Base-by-base conservation (phyloP, 2,797 vertebrate species). In the Scolopax rusticola region DNA sequence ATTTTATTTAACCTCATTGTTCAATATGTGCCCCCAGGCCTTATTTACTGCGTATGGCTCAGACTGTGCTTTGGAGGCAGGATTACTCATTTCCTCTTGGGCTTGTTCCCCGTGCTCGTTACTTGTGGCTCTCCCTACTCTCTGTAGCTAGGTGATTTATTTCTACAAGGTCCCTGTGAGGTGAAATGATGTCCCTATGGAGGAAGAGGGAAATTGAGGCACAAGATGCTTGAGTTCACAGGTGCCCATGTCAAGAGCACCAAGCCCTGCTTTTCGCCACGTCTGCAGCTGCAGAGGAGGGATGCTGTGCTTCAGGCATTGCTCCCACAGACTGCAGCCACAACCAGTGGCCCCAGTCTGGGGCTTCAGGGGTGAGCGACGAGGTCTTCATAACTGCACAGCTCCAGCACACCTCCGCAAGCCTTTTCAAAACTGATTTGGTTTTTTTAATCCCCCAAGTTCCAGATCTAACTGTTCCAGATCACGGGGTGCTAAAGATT, bases 1-100 rank as follows among this genome's bases (percentile, higher is more conserved):
- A 88, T 96, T 96, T 94, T 75, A 69, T 90, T 91, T 91, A 90
- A 73, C 88, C n/a, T 92, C 43, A 6, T 57, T 94, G 88, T 89
- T 95, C 84, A 33, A 6, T 65, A 57, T 76, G 73, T 76, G 69
- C 43, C 89, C 59, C n/a, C 12, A 86, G 85, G 80, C 30, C 57
- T 94, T 92, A 75, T 86, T 96, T 88, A 89, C 63, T 93, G 89
- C 12, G 12, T 65, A 2, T 36, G 51, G 82, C 69, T 63, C 59
- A 53, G 85, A 41, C 70, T 88, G 69, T 1, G 5, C 67, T 95
- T 67, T 79, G 87, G 63, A 87, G 77, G 74, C 56, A 87, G 65
- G 63, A 87, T 93, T 93, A 93, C 69, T 96, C 85, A 88, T 82
- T 95, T 95, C 87, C 82, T 92, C 82, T 41, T 6, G 12, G 71